phyloP scores from a whole-genome alignment of 92 coral and sea anemone species.

The Palythoa caribaeorum region DNA sequence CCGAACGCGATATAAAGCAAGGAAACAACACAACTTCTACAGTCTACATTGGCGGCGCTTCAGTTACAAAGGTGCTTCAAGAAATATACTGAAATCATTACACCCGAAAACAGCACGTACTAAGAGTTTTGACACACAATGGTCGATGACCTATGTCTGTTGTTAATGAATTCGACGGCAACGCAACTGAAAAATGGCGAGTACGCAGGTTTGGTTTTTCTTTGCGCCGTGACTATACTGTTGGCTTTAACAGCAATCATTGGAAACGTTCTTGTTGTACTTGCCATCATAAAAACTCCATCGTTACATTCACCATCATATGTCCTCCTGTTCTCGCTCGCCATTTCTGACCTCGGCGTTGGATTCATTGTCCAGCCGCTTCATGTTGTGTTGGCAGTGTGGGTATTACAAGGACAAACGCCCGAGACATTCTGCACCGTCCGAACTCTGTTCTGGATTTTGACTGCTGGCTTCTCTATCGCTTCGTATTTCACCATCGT shows the following conservation, averaged over 20 bases:
- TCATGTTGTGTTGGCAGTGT: constrained; percentile 6
- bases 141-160: background rate
- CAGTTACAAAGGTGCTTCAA: background rate
- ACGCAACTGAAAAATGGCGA: background rate
- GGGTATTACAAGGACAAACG: background rate
- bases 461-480: constrained; percentile 14
- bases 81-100: background rate
- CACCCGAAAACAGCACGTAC: background rate
- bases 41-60: background rate
- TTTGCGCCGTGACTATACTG: background rate
- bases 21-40: no score
- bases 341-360: constrained; percentile 24
- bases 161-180: background rate
- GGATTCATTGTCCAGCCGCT: constrained; percentile 13
- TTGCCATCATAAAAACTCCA: constrained; percentile 24
- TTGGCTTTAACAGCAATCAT: background rate
- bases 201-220: background rate
- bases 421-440: constrained; percentile 13
- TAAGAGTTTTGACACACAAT: background rate
- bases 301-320: constrained; percentile 31
- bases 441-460: background rate
- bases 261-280: constrained; percentile 11
- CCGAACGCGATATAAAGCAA: no score
- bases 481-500: constrained; percentile 22
- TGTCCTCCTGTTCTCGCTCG: constrained; percentile 19